A percentile compares a stretch with the other conserved stretches of the same genome.
Conservation (phyloP, 1,140 invertebrate species). For the Drosophila guanche region DNA sequence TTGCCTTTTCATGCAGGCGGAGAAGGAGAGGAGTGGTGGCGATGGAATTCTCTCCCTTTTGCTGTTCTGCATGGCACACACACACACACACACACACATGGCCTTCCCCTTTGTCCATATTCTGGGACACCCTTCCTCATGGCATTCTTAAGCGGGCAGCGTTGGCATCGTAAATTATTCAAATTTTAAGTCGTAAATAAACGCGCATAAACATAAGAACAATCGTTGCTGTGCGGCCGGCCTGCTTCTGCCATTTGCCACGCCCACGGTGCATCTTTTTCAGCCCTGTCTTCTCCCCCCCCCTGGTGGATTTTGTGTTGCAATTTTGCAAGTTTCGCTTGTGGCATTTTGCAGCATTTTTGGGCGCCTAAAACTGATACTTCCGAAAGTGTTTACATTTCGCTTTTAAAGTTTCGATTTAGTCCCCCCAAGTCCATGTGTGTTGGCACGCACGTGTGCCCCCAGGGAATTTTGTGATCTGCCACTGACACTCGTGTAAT, state of each 20-base stretch:
- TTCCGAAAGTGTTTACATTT: not conserved
- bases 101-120: not conserved
- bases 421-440: no score
- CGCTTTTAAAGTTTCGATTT: not conserved
- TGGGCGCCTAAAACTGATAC: constrained; percentile 16
- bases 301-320: constrained; percentile 12
- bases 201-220: constrained; percentile 72
- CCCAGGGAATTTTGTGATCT: not conserved
- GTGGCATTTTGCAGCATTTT: constrained; percentile 33
- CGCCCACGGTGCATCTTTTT: constrained; percentile 41
- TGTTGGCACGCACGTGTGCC: constrained; percentile 9
- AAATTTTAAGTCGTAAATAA: constrained; percentile 79
- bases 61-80: constrained; percentile 19
- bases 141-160: constrained; percentile 42
- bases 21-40: constrained; percentile 2
- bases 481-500: constrained; percentile 37
- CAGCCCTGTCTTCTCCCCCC: constrained; percentile 2
- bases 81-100: not conserved
- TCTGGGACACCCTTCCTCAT: not conserved
- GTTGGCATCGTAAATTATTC: constrained; percentile 72
- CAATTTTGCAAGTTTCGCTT: constrained; percentile 6
- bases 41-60: constrained; percentile 18
- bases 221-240: constrained; percentile 32
- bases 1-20: constrained; percentile 17
- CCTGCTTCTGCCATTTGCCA: constrained; percentile 46